Base-by-base conservation (phyloP, 1,140 invertebrate species). In the Lordiphosa stackelbergi region DNA sequence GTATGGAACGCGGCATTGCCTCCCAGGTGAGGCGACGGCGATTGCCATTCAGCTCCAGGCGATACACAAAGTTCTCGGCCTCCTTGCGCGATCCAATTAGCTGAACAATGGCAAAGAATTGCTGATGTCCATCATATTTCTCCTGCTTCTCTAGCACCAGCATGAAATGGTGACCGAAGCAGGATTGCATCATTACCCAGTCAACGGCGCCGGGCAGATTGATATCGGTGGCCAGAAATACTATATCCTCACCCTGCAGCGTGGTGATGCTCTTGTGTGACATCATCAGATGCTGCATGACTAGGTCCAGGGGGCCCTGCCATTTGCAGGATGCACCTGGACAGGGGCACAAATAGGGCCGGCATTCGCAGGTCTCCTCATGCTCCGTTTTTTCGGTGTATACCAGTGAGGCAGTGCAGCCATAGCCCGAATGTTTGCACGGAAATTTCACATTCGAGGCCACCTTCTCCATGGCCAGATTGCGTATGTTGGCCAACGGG, bases 101-200 rank as follows among this genome's bases (percentile, higher is more conserved):
- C 88, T 99, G 98, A 12, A 99, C 98, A 81, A 99, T 98, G 5
- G 98, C 98, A 90, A 99, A 99, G 89, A 99, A 99, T 89, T 98
- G 97, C 77, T 99, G 97, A 87, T 98, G 95, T 6, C 96, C 97
- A 90, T 98, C 96, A 87, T 94, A 97, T 87, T 98, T 98, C 83
- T 98, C 98, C 89, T 99, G 98, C 88, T 99, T 99, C 89, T 99
- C 98, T 22, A 99, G 90, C 11, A 99, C 97, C 54, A 99, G 90
- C 98, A 99, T 99, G 88, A 99, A 99, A 89, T 99, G 95, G 87
- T 98, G 96, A 52, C 96, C 96, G 88, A 99, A 99, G 89, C 98
- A 99, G 7, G 96, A 98, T 88, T 99, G 98, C 97, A 99, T 99
- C 98, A 99, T 99, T 0, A 99, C 98, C 98, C 98, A 99, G 88